Evolutionary conservation across 2,797 vertebrate genomes (phyloP).

Genomic region (Hydrolagus colliei): DNA sequence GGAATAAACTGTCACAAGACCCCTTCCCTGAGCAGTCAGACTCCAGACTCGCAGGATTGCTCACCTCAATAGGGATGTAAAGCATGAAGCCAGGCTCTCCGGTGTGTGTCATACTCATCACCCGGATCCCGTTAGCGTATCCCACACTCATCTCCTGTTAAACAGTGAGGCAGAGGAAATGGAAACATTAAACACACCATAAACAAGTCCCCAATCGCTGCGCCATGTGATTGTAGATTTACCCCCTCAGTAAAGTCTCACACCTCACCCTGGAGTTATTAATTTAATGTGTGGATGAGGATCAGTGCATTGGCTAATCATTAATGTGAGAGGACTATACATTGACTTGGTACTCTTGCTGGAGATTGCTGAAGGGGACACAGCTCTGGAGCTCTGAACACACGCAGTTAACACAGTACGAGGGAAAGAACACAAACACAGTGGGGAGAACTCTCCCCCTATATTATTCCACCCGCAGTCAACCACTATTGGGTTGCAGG

Average conservation of each 20-base stretch:
- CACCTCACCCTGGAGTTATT: background rate
- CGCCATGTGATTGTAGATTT: background rate
- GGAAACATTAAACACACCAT: background rate
- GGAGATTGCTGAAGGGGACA: no score
- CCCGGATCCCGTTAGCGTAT: conserved; percentile 92
- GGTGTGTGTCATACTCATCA: conserved; percentile 98
- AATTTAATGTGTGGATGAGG: no score
- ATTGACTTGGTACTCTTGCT: no score
- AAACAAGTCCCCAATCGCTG: background rate
- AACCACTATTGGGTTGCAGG: no score
- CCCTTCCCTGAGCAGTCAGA: background rate
- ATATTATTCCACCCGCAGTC: no score
- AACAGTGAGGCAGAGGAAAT: conserved; percentile 34
- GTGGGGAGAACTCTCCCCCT: no score
- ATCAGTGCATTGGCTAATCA: no score
- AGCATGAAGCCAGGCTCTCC: conserved; percentile 97
- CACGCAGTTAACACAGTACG: no score
- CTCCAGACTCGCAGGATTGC: conserved; percentile 23
- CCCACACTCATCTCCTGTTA: conserved; percentile 97
- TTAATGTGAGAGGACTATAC: no score
- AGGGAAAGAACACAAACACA: no score
- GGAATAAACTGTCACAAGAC: no score
- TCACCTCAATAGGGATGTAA: conserved; percentile 95
- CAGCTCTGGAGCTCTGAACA: no score
- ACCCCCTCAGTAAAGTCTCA: background rate